Evolutionary conservation across 2,113 vertebrate species (phyloP).

Genomic region (Oophaga pumilio): DNA sequence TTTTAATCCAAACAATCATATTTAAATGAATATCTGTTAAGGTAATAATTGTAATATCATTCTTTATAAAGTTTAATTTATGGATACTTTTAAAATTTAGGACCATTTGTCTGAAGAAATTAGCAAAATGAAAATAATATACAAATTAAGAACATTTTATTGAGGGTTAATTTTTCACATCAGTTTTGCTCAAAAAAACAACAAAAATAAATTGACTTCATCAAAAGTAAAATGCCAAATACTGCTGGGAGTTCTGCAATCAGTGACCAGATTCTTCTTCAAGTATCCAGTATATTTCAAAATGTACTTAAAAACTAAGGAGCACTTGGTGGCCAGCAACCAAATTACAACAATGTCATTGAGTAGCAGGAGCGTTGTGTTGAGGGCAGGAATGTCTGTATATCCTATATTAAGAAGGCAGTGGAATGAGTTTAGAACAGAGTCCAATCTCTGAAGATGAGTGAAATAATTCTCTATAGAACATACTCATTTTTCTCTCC

Average conservation of each 20-base stretch:
- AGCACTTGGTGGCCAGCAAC: conserved; percentile 72
- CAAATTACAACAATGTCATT: conserved; percentile 67
- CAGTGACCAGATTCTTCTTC: conserved; percentile 70
- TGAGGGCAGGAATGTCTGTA: conserved; percentile 60
- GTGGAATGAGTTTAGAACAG: conserved; percentile 70
- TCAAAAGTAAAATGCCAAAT: conserved; percentile 41
- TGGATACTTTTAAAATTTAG: conserved; percentile 58
- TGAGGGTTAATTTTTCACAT: conserved; percentile 56
- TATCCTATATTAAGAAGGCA: conserved; percentile 69
- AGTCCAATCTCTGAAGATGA: conserved; percentile 59
- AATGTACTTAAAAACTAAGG: conserved; percentile 72
- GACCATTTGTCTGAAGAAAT: conserved; percentile 51
- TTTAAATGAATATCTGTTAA: conserved; percentile 27
- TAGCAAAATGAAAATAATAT: conserved; percentile 53
- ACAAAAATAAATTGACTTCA: conserved; percentile 20
- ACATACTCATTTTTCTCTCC: conserved; percentile 69
- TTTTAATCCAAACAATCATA: conserved; percentile 25
- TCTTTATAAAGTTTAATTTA: conserved; percentile 33
- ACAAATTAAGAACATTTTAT: conserved; percentile 41
- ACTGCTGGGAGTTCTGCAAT: conserved; percentile 60
- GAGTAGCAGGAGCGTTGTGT: conserved; percentile 64
- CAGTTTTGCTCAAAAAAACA: conserved; percentile 43
- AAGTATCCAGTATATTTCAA: conserved; percentile 69
- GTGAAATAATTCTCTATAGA: conserved; percentile 63
- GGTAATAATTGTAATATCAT: neutral